Evolutionary conservation across 53 echinoderm and acorn worm species (phyloP).

Genomic region (Stichopus horrens): DNA sequence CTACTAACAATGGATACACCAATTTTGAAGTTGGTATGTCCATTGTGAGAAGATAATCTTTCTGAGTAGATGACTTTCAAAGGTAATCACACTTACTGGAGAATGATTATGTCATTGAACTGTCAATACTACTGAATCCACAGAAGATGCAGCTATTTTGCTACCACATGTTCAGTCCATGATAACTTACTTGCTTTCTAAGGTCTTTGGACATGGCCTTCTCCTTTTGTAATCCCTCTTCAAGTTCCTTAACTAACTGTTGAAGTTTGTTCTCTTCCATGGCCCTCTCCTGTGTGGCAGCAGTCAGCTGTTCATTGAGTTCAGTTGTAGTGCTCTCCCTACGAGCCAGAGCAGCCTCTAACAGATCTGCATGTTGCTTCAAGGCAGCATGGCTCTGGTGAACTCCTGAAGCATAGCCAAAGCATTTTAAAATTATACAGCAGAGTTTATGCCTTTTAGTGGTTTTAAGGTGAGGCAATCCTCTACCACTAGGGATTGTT

Average conservation of each 20-base stretch:
- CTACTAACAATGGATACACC: no score
- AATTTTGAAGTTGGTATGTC: no score
- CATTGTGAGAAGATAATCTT: no score
- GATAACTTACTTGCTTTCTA: conserved; percentile 69
- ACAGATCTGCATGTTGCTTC: conserved; percentile 83
- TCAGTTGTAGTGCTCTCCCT: conserved; percentile 80
- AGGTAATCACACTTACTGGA: no score
- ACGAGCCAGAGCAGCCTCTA: conserved; percentile 85
- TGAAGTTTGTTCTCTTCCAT: conserved; percentile 66
- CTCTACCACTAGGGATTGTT: no score
- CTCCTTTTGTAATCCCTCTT: conserved; percentile 66
- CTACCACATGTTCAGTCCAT: background rate
- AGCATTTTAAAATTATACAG: no score
- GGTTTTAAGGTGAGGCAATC: no score
- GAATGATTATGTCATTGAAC: no score
- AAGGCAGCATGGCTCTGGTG: conserved; percentile 93
- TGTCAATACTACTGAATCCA: background rate
- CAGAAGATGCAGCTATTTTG: background rate
- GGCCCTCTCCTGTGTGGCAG: conserved; percentile 68
- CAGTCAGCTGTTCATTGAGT: conserved; percentile 65
- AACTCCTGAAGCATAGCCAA: conserved; percentile 61
- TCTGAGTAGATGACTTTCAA: no score
- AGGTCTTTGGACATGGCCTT: conserved; percentile 60
- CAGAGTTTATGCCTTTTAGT: no score
- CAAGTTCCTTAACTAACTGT: conserved; percentile 59